Evolutionary conservation across 2,113 vertebrate species (phyloP).

Genomic region (Gobio gobio): DNA sequence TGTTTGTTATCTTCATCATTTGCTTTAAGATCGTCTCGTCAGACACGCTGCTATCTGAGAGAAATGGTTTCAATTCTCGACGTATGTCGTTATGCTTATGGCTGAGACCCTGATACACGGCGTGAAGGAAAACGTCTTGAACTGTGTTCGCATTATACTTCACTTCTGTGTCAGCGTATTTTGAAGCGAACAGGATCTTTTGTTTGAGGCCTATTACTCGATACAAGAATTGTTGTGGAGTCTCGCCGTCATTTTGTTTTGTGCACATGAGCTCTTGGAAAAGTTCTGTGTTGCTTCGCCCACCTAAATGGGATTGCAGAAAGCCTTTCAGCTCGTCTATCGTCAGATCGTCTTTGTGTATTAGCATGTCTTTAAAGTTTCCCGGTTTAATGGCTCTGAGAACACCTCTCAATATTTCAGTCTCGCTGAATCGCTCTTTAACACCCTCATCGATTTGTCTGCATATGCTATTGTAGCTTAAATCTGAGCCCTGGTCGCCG

Average conservation of each 20-base stretch:
- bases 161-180: constrained; percentile 7
- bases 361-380: too few relatives aligned
- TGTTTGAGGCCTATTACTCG: constrained; percentile 36
- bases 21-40: too few relatives aligned
- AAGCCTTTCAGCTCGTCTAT: background rate
- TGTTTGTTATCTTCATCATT: too few relatives aligned
- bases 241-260: constrained; percentile 24
- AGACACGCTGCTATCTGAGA: background rate
- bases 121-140: constrained; percentile 37
- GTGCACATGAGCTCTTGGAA: constrained; percentile 45
- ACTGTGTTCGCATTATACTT: constrained; percentile 32
- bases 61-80: background rate
- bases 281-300: constrained; percentile 22
- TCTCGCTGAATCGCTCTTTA: too few relatives aligned
- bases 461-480: too few relatives aligned
- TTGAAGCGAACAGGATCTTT: too few relatives aligned
- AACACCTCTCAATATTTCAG: too few relatives aligned
- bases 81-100: background rate
- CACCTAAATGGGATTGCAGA: constrained; percentile 29
- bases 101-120: constrained; percentile 17
- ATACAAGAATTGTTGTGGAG: constrained; percentile 37
- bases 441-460: too few relatives aligned
- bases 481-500: too few relatives aligned
- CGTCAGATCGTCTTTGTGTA: background rate
- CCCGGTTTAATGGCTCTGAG: too few relatives aligned